A percentile compares a stretch with the other conserved stretches of the same genome.
Evolutionary conservation across 1,140 invertebrate species (phyloP).

Genomic region (Kradibia gibbosae): DNA sequence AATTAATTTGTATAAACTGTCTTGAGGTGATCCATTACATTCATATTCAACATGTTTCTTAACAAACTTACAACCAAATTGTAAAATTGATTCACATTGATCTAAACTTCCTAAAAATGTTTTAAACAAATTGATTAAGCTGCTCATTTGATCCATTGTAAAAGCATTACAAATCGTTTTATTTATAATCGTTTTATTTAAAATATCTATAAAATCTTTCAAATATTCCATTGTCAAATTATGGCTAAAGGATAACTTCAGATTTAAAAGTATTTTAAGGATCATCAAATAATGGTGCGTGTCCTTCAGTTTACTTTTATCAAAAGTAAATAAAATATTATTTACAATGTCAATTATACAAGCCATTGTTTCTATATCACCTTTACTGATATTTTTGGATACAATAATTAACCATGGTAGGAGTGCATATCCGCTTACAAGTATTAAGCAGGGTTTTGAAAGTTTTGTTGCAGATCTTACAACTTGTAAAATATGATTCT

Average conservation of each 20-base stretch:
- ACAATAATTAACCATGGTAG: constrained; percentile 75
- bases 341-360: constrained; percentile 55
- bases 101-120: constrained; percentile 52
- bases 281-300: constrained; percentile 25
- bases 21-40: background rate
- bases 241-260: constrained; percentile 19
- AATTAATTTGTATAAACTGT: constrained; percentile 33
- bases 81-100: constrained; percentile 59
- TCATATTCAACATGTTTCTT: background rate
- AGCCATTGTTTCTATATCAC: constrained; percentile 50
- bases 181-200: constrained; percentile 55
- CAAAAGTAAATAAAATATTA: constrained; percentile 55
- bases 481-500: constrained; percentile 76
- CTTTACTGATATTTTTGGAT: constrained; percentile 35
- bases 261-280: background rate
- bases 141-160: constrained; percentile 51
- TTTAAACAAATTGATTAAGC: constrained; percentile 52
- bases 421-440: constrained; percentile 77
- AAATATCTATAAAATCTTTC: constrained; percentile 42
- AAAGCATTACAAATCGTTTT: constrained; percentile 51
- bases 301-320: constrained; percentile 29
- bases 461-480: constrained; percentile 76
- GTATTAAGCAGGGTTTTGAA: constrained; percentile 75
- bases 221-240: constrained; percentile 11
- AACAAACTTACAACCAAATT: constrained; percentile 60